Evolutionary conservation across 1,140 invertebrate species (phyloP).

Genomic region (Lanistes nyassanus): DNA sequence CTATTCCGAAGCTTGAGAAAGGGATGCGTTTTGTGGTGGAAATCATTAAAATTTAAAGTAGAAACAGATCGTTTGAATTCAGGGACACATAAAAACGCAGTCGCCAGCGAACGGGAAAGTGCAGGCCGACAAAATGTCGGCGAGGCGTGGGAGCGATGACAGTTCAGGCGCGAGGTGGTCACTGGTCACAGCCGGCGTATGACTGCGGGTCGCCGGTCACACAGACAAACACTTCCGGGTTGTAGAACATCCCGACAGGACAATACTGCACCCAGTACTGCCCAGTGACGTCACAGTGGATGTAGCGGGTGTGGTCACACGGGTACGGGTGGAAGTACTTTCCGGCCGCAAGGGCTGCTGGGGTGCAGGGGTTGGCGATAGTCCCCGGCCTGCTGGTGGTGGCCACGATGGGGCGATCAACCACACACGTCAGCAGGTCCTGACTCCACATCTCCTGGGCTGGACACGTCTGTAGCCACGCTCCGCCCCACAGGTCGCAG

Average conservation of each 20-base stretch:
- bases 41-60: too few species aligned
- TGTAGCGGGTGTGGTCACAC: slow-evolving; percentile 33
- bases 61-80: too few species aligned
- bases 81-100: too few species aligned
- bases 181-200: background rate
- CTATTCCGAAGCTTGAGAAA: too few species aligned
- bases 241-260: slow-evolving; percentile 31
- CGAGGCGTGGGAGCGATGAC: too few species aligned
- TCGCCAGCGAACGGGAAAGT: too few species aligned
- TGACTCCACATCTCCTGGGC: slow-evolving; percentile 34
- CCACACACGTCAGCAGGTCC: slow-evolving; percentile 31
- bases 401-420: slow-evolving; percentile 1
- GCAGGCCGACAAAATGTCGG: too few species aligned
- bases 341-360: background rate
- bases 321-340: slow-evolving; percentile 31
- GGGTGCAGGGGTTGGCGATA: slow-evolving; percentile 18
- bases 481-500: slow-evolving; percentile 45
- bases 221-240: slow-evolving; percentile 19
- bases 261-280: slow-evolving; percentile 34
- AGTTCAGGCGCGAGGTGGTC: too few species aligned
- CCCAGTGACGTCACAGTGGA: slow-evolving; percentile 35
- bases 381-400: background rate
- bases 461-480: slow-evolving; percentile 39
- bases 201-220: slow-evolving; percentile 1
- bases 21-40: too few species aligned